Conservation (phyloP, 2,113 vertebrate genomes). For the Lota lota region DNA sequence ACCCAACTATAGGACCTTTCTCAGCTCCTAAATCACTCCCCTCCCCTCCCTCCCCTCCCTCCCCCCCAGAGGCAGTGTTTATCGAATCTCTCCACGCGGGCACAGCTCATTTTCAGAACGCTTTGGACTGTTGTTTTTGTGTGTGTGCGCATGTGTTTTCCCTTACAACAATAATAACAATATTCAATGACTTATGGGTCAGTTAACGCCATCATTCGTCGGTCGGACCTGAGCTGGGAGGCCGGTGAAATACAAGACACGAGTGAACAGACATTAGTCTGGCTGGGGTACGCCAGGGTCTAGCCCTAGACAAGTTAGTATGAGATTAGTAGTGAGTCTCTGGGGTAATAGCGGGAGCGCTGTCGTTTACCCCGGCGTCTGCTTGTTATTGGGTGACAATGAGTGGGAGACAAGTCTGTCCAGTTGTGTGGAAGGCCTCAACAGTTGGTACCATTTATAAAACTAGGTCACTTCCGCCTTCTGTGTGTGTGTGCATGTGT, state of each 20-base stretch:
- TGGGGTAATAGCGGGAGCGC: slow-evolving; percentile 2
- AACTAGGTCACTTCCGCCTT: slow-evolving; percentile 71
- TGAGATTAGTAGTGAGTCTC: slow-evolving; percentile 31
- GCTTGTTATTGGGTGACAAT: slow-evolving; percentile 49
- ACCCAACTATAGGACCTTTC: slow-evolving; percentile 6
- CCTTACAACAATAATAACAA: slow-evolving; percentile 11
- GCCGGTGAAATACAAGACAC: too few relatives aligned
- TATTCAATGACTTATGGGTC: too few relatives aligned
- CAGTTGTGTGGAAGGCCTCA: slow-evolving; percentile 47
- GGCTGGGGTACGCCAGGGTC: slow-evolving; percentile 18
- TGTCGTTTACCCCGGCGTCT: slow-evolving; percentile 22
- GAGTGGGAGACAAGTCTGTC: slow-evolving; percentile 24
- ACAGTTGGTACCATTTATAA: slow-evolving; percentile 73
- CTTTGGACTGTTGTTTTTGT: not conserved
- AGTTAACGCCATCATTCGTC: too few relatives aligned
- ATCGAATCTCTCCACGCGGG: slow-evolving; percentile 18
- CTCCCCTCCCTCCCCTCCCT: too few relatives aligned
- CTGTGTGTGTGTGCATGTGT: slow-evolving; percentile 27
- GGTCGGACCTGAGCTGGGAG: too few relatives aligned
- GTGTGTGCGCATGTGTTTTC: not conserved
- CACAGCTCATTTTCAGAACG: slow-evolving; percentile 16
- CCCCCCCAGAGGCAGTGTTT: not conserved
- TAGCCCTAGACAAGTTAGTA: slow-evolving; percentile 4
- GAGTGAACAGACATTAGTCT: slow-evolving; percentile 19
- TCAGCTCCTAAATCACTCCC: not conserved